Evolutionary conservation across 2,113 vertebrate genomes (phyloP), one percentile per base, ranked within the genome.

Genomic region (Rhegmatorhina hoffmannsi): DNA sequence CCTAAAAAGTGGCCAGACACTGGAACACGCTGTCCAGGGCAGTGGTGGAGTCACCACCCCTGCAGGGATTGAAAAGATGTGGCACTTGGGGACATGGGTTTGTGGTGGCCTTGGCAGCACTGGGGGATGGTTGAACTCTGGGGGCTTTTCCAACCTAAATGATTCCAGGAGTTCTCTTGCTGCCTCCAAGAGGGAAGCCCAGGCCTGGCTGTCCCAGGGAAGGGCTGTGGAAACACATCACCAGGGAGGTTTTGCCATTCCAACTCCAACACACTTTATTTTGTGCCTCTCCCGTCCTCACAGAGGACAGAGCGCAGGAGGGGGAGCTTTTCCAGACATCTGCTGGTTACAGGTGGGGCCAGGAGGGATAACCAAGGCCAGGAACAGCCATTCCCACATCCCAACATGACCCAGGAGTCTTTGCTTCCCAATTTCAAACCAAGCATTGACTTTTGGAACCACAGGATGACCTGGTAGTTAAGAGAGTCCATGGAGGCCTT

Each of bases 251-350:
- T 63, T 55, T 78, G 82, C 68, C 64, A 77, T 86, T 95, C 82
- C 90, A 88, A 59, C 49, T 78, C 46, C 63, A 94, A 55, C 40
- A 50, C 56, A 56, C 75, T 97, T 96, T 95, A 95, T 96, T 94
- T 95, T 79, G 23, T 55, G 67, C 55, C 50, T 93, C 83, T 78
- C 73, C 79, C 1, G 4, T 94, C 95, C 95, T 96, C 96, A 96
- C 44, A 0, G 95, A 97, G 93, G 95, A 97, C 64, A 67, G 94
- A 75, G 68, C 0, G 21, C 79, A 90, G 85, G 83, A 93, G 83
- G 85, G 69, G 7, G 46, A 75, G 34, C 50, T 74, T 29, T 67
- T 52, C 82, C 92, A 93, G 38, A 36, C 46, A 60, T 78, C 33
- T 74, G 33, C 24, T 73, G 34, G 7, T 88, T 86, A 74, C 85